Evolutionary conservation across 2,888 invertebrate species (phyloP).

Genomic region (Stratiomys singularior): DNA sequence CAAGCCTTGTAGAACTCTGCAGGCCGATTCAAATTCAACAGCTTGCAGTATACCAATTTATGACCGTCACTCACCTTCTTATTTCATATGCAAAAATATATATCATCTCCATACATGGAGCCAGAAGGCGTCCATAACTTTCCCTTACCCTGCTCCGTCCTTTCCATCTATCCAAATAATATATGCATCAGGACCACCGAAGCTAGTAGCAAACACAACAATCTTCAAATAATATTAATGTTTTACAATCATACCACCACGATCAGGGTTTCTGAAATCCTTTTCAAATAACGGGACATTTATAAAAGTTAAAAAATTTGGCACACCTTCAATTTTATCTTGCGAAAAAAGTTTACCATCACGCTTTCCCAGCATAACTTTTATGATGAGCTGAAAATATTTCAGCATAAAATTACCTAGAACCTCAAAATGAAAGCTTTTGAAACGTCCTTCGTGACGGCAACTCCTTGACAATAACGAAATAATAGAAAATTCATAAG

Average conservation of each 20-base stretch:
- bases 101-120: constrained; percentile 21
- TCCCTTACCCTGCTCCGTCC: background rate
- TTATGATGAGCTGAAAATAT: no score
- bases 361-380: no score
- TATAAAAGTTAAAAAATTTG: no score
- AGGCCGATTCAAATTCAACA: background rate
- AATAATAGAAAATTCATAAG: constrained; percentile 23
- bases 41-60: constrained; percentile 15
- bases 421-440: no score
- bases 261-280: no score
- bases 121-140: constrained; percentile 12
- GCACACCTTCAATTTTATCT: no score
- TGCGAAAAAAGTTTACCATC: no score
- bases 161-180: background rate
- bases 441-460: background rate
- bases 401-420: no score
- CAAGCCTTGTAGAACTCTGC: no score
- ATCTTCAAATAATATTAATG: background rate
- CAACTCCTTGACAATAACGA: background rate
- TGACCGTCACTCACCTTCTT: constrained; percentile 35
- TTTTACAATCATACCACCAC: no score
- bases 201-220: background rate
- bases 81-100: constrained; percentile 15
- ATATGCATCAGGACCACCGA: constrained; percentile 20
- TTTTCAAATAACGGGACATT: no score